Base-by-base conservation (phyloP, 1,140 invertebrate species). In the Adelges cooleyi region DNA sequence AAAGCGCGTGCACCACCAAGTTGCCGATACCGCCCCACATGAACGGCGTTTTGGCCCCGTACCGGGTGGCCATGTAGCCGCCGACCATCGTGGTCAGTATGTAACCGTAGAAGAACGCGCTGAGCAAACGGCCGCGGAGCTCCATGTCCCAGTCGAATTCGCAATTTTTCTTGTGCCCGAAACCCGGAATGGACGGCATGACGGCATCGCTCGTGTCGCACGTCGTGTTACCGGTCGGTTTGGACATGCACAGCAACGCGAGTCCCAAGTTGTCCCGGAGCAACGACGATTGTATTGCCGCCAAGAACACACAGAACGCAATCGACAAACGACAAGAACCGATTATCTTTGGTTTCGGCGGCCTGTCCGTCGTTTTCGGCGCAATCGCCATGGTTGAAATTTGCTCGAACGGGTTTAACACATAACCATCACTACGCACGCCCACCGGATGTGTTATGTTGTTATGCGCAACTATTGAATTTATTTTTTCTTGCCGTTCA, bases 241-340 rank as follows among this genome's bases (percentile, higher is more conserved):
- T 29, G 2, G 54, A 59, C 54, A 59, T 59, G 40, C 54, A 59
- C 6, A 59, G 3, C 23, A 59, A 20, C 15, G 54, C 54, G 18
- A 59, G 18, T 29, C 54, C 54, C 4, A 46, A 25, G 13, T 59
- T 46, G 18, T 59, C 54, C 23, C 54, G 42, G 2, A 59, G 25
- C 17, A 59, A 27, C 3, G 40, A 0, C 22, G 20, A 25, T 10
- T 59, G 54, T 2, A 46, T 23, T 3, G 54, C 9, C 0, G 54
- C 40, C 25, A 59, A 29, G 20, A 59, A 59, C 11, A 44, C 40
- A 25, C 38, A 20, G 29, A 59, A 46, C 42, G 54, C 22, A 13
- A 59, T 15, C 17, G 40, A 25, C 17, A 59, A 13, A 29, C 54
- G 54, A 13, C 25, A 46, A 17, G 54, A 59, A 4, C 54, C n/a